Percentiles rank a stretch among this genome's conserved stretches.
phyloP scores from a whole-genome alignment of 2,113 vertebrate species.

The Misgurnus mizolepis region DNA sequence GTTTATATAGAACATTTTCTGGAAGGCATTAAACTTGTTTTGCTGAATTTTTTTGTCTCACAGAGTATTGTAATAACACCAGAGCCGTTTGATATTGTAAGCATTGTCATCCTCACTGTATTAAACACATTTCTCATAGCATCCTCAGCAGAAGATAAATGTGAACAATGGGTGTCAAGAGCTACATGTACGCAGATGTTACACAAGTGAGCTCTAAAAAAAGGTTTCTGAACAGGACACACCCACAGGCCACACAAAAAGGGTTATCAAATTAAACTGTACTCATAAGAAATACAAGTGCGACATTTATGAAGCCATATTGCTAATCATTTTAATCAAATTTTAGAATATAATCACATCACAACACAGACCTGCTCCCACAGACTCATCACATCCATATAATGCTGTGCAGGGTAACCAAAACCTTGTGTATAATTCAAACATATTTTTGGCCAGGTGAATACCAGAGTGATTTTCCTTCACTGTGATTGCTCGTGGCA shows the following conservation, averaged over 20 bases:
- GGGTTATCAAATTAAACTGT: slow-evolving; percentile 1
- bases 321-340: slow-evolving; percentile 2
- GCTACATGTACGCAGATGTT: neutral
- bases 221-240: slow-evolving; percentile 21
- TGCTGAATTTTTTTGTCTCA: no score
- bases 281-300: slow-evolving; percentile 2
- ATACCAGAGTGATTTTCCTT: neutral
- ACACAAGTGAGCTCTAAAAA: neutral
- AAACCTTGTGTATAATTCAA: slow-evolving; percentile 13
- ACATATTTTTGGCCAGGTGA: slow-evolving; percentile 6
- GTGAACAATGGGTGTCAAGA: slow-evolving; percentile 9
- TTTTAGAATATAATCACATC: neutral
- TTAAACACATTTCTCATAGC: neutral
- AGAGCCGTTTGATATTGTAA: no score
- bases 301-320: neutral
- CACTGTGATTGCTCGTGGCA: slow-evolving; percentile 11
- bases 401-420: neutral
- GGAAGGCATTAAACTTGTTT: no score
- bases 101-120: neutral
- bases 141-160: slow-evolving; percentile 9
- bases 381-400: neutral
- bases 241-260: slow-evolving; percentile 19
- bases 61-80: no score
- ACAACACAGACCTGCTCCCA: neutral
- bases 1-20: no score